Evolutionary conservation across 2,113 vertebrate genomes (phyloP).

Genomic region (sheep (Ovis aries)): ARS-UI_Ramb_v3.0 NC_056056.1:26036001-26036500

Average conservation of each 20-base stretch:
- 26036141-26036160: too few relatives aligned
- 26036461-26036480: neutral
- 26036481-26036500: neutral
- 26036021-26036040: neutral
- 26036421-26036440: neutral
- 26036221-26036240: neutral
- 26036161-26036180: neutral
- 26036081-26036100: neutral
- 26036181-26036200: neutral
- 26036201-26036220: neutral
- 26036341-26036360: neutral
- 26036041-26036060: neutral
- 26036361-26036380: neutral
- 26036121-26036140: too few relatives aligned
- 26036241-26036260: neutral
- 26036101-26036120: neutral
- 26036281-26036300: neutral
- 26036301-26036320: neutral
- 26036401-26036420: neutral
- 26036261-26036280: neutral
- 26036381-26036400: neutral
- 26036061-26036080: neutral
- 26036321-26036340: neutral
- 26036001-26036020: neutral
- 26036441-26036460: neutral